Conservation (phyloP, 2,888 invertebrate genomes). For the Lycaena phlaeas region DNA sequence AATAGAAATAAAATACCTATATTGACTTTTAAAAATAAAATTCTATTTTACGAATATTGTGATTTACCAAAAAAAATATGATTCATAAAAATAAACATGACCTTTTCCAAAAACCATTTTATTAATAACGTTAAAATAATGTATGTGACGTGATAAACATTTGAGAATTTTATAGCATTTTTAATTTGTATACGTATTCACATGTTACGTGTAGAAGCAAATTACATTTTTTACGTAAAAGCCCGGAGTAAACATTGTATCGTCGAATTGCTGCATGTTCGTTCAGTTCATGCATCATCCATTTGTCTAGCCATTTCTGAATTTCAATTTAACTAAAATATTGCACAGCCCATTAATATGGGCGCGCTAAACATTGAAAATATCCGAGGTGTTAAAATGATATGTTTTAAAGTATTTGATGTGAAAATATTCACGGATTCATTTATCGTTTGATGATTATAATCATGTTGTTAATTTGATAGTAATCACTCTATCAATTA, state of each 20-base stretch:
- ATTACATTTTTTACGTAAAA: constrained; percentile 9
- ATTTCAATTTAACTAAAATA: constrained; percentile 10
- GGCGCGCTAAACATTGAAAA: constrained; percentile 1
- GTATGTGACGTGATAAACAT: no score
- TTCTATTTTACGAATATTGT: no score
- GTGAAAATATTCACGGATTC: no score
- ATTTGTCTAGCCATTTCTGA: constrained; percentile 7
- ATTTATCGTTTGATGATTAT: no score
- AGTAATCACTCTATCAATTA: no score
- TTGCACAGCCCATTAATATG: neutral
- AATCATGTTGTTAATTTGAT: no score
- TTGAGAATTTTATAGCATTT: neutral
- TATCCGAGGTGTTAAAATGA: neutral
- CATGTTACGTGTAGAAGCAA: constrained; percentile 3
- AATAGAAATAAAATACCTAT: no score
- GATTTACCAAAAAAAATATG: no score
- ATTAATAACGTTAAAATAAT: no score
- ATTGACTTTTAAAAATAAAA: no score
- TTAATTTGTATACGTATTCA: constrained; percentile 1
- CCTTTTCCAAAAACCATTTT: no score
- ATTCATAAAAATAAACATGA: no score
- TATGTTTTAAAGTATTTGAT: neutral
- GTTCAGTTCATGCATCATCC: constrained; percentile 7
- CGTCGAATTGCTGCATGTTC: constrained; percentile 11
- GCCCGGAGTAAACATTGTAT: constrained; percentile 6